A percentile compares a stretch with the other conserved stretches of the same genome.
Evolutionary conservation across 2,888 invertebrate genomes (phyloP).

Genomic region (Leptopilina drosophilae): DNA sequence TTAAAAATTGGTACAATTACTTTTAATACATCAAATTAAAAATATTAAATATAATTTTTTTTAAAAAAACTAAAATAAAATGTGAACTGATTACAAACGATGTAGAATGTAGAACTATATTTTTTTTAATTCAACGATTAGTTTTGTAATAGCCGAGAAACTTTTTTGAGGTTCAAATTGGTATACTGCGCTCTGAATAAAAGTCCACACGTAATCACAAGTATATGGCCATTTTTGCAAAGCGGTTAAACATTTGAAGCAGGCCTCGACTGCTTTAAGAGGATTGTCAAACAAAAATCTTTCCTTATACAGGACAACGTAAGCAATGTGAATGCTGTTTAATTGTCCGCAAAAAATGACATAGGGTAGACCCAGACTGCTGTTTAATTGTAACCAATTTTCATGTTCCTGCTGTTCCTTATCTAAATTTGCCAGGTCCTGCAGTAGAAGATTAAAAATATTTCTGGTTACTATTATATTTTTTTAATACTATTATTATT

Average conservation of each 20-base stretch:
- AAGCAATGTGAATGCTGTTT: slow-evolving; percentile 14
- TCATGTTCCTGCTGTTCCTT: neutral
- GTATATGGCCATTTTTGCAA: slow-evolving; percentile 31
- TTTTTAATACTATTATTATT: neutral
- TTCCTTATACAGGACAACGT: slow-evolving; percentile 34
- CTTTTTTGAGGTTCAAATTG: slow-evolving; percentile 38
- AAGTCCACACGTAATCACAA: slow-evolving; percentile 43
- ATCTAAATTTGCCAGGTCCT: neutral
- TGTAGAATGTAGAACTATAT: neutral
- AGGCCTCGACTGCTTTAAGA: slow-evolving; percentile 39
- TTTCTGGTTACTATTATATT: neutral
- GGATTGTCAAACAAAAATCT: slow-evolving; percentile 39
- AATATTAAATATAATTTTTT: no score
- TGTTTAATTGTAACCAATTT: neutral
- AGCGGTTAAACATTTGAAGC: slow-evolving; percentile 25
- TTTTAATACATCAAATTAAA: neutral
- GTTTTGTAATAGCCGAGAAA: slow-evolving; percentile 39
- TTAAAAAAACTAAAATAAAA: no score
- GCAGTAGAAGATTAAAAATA: neutral
- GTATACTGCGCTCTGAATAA: slow-evolving; percentile 42
- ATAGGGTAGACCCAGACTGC: slow-evolving; percentile 31
- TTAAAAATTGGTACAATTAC: neutral
- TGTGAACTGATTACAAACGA: no score
- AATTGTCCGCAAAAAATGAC: slow-evolving; percentile 41
- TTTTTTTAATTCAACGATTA: slow-evolving; percentile 42